These are phyloP conservation scores for Gila robusta DNA, from an alignment of 2,797 vertebrate species.

Conservation along the genomic window DNA sequence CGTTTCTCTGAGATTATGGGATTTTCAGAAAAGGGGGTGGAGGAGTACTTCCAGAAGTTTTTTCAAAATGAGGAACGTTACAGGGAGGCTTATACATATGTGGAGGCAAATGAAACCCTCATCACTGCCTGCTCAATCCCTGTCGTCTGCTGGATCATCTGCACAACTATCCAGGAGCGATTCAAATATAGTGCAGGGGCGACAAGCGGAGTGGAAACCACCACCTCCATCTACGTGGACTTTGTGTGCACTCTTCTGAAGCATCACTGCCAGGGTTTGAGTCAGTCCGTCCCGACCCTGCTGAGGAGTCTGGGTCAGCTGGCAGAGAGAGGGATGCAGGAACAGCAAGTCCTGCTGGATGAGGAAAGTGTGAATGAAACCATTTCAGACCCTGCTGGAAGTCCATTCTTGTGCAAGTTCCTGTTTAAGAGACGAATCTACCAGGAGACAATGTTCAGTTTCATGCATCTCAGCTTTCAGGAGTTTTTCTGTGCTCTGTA, in stretches of 20 bases:
- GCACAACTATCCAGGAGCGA: slow-evolving; percentile 26
- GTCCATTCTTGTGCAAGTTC: slow-evolving; percentile 52
- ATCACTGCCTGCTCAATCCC: slow-evolving; percentile 46
- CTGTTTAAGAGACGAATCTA: not conserved
- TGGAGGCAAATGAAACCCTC: slow-evolving; percentile 9
- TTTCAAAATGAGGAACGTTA: slow-evolving; percentile 8
- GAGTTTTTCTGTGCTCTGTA: slow-evolving; percentile 53
- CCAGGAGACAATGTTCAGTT: slow-evolving; percentile 35
- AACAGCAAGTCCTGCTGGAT: slow-evolving; percentile 41
- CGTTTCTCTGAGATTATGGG: slow-evolving; percentile 44
- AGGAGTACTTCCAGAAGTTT: slow-evolving; percentile 44
- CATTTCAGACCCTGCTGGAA: not conserved
- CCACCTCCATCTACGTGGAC: slow-evolving; percentile 48
- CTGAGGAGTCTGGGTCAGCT: slow-evolving; percentile 44
- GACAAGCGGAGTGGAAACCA: slow-evolving; percentile 5
- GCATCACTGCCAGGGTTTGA: slow-evolving; percentile 42
- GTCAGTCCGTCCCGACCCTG: not conserved
- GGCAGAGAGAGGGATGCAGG: slow-evolving; percentile 44
- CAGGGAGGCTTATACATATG: not conserved
- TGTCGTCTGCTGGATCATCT: slow-evolving; percentile 54
- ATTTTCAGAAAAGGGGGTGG: slow-evolving; percentile 34
- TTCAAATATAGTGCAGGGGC: not conserved
- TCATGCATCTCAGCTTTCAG: slow-evolving; percentile 58
- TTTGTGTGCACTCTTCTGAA: slow-evolving; percentile 46
- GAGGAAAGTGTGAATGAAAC: not conserved